Percentiles rank a stretch among this genome's conserved stretches.
Evolutionary conservation across 1,140 invertebrate species (phyloP).

Genomic region (Thaumatotibia leucotreta): DNA sequence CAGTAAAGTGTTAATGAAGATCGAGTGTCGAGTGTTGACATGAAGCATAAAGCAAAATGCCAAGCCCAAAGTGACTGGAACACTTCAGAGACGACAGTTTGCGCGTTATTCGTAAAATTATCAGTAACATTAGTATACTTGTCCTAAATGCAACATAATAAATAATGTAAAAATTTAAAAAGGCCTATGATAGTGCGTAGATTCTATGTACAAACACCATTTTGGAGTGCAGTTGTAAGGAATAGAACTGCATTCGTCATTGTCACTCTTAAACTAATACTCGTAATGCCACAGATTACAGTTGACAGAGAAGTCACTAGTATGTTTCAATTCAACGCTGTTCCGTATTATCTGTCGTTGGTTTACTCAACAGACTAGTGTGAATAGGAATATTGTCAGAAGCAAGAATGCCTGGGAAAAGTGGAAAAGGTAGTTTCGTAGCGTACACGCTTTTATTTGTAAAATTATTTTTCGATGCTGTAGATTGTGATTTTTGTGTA

Average conservation of each 20-base stretch:
- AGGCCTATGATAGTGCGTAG: not conserved
- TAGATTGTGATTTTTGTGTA: no score
- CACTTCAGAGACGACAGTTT: not conserved
- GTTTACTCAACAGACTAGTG: no score
- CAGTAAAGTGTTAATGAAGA: not conserved
- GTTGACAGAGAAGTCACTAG: not conserved
- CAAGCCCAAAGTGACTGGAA: not conserved
- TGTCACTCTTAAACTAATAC: slow-evolving; percentile 9
- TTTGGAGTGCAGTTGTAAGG: not conserved
- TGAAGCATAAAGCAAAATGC: not conserved
- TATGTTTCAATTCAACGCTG: not conserved
- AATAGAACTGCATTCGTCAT: slow-evolving; percentile 12
- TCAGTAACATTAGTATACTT: not conserved
- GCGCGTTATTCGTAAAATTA: slow-evolving; percentile 5
- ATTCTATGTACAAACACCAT: not conserved
- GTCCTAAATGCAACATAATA: not conserved
- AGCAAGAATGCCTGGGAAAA: no score
- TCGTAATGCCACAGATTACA: not conserved
- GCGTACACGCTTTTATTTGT: no score
- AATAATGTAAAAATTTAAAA: not conserved
- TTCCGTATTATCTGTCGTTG: not conserved
- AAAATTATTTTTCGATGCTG: no score
- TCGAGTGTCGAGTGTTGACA: not conserved
- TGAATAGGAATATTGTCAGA: no score
- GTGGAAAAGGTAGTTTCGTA: no score